Evolutionary conservation across 2,113 vertebrate genomes (phyloP).

Genomic region (Carettochelys insculpta): DNA sequence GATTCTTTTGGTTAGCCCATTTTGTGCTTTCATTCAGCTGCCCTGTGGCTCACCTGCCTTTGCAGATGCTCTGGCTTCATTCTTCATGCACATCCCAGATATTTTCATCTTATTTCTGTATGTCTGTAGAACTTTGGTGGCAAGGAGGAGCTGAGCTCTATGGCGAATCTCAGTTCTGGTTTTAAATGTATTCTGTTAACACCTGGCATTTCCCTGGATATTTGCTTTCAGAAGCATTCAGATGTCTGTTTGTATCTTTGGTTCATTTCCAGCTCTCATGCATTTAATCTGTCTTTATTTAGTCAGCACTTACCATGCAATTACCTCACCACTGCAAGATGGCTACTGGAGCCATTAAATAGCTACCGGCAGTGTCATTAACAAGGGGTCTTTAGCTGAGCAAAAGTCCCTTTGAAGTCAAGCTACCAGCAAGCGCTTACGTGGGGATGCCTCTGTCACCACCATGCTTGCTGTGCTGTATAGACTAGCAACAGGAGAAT

Average conservation of each 20-base stretch:
- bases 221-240: neutral
- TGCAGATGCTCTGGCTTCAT: neutral
- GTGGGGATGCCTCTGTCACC: neutral
- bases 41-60: neutral
- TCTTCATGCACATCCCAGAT: neutral
- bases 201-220: neutral
- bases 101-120: neutral
- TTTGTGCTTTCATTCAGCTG: neutral
- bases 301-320: neutral
- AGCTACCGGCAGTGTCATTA: neutral
- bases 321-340: neutral
- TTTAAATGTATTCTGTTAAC: neutral
- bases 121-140: neutral
- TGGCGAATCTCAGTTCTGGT: neutral
- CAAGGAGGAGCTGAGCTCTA: neutral
- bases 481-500: neutral
- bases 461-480: neutral
- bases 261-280: neutral
- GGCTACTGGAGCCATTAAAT: neutral
- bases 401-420: neutral
- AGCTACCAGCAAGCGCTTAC: neutral
- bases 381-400: neutral
- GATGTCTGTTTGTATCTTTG: neutral
- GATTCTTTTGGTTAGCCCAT: neutral
- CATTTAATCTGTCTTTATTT: neutral